phyloP scores from a whole-genome alignment of 2,797 vertebrate species.

The Macroramphosus scolopax region DNA sequence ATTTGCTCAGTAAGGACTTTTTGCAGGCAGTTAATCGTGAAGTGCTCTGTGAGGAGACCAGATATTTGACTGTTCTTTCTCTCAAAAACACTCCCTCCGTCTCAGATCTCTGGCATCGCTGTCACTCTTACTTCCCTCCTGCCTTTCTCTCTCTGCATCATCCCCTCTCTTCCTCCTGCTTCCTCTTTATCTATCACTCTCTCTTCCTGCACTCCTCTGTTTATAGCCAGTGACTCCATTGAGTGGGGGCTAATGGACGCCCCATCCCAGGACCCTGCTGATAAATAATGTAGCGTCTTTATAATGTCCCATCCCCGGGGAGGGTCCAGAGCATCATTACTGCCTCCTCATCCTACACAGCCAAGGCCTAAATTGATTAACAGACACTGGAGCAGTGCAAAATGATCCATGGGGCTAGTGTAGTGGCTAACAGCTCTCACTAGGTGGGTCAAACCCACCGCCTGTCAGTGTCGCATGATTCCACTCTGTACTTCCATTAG shows the following conservation, averaged over 20 bases:
- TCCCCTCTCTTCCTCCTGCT: slow-evolving; percentile 20
- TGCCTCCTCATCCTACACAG: slow-evolving; percentile 93
- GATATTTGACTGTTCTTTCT: slow-evolving; percentile 33
- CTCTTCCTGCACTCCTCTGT: slow-evolving; percentile 66
- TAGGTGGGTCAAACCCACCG: slow-evolving; percentile 73
- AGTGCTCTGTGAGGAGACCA: slow-evolving; percentile 37
- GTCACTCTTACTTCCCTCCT: slow-evolving; percentile 49
- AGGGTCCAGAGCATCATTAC: slow-evolving; percentile 97
- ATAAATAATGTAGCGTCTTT: slow-evolving; percentile 99
- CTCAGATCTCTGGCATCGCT: slow-evolving; percentile 39
- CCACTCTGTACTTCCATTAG: slow-evolving; percentile 79
- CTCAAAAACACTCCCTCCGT: slow-evolving; percentile 39
- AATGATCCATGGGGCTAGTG: slow-evolving; percentile 94
- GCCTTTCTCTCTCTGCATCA: slow-evolving; percentile 41
- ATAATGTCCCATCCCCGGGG: slow-evolving; percentile 91
- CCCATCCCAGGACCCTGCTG: slow-evolving; percentile 91
- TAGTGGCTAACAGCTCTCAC: slow-evolving; percentile 73
- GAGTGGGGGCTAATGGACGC: slow-evolving; percentile 95
- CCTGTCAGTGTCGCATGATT: slow-evolving; percentile 85
- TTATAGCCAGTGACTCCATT: slow-evolving; percentile 85
- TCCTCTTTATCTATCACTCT: slow-evolving; percentile 50
- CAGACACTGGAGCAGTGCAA: slow-evolving; percentile 94
- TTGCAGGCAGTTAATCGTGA: slow-evolving; percentile 46
- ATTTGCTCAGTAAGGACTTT: slow-evolving; percentile 39
- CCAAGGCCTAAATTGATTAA: slow-evolving; percentile 99